Evolutionary conservation across 2,888 invertebrate genomes (phyloP).

Genomic region (Drosophila borborema): DNA sequence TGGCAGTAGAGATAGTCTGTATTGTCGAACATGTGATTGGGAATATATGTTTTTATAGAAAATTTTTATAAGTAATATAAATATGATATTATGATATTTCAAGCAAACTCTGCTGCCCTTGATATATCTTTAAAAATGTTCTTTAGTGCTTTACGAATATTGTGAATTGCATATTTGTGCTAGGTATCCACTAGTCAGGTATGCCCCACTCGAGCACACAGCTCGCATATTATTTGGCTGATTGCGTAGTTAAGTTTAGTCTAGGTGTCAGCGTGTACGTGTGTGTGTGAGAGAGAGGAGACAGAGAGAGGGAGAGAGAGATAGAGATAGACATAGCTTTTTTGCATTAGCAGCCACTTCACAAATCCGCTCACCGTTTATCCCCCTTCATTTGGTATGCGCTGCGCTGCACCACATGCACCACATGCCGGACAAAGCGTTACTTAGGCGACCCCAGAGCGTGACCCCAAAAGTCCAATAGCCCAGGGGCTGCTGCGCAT

Average conservation of each 20-base stretch:
- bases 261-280: background rate
- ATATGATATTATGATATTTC: too few relatives aligned
- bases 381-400: background rate
- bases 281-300: background rate
- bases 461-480: conserved; percentile 5
- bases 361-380: conserved; percentile 27
- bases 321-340: too few relatives aligned
- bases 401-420: conserved; percentile 1
- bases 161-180: background rate
- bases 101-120: background rate
- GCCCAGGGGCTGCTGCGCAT: conserved; percentile 5
- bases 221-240: background rate
- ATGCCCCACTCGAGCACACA: background rate
- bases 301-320: background rate
- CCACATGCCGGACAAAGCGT: conserved; percentile 13
- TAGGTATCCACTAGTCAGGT: background rate
- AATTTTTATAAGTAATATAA: too few relatives aligned
- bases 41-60: too few relatives aligned
- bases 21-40: too few relatives aligned
- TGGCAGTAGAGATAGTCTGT: background rate
- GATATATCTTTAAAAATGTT: too few relatives aligned
- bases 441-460: conserved; percentile 11
- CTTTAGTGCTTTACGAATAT: too few relatives aligned
- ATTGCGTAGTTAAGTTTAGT: conserved; percentile 1
- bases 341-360: conserved; percentile 26